Base-by-base conservation (phyloP, 2,888 invertebrate genomes). In the Lepidochitona cinerea region DNA sequence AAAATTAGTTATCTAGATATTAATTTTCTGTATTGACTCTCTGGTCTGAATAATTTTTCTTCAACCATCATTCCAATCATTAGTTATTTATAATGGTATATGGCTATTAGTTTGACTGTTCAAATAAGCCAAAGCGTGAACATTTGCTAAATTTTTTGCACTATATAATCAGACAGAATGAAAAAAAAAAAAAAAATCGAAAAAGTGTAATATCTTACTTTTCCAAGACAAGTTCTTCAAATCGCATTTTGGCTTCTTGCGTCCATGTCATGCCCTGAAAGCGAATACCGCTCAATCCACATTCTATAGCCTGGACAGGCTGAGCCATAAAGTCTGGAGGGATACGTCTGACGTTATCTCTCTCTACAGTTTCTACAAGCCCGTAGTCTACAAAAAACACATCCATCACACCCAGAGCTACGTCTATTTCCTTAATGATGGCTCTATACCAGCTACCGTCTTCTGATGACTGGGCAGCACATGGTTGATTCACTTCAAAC, bases 321-420 rank as follows among this genome's bases (percentile, higher is more conserved):
- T 87, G 71, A 6, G 73, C 59, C 33, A 80, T 52, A 73, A 89
- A 88, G 67, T 85, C 77, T 4, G 79, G 71, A n/a, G 79, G 79
- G 2, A 90, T 74, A n/a, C 74, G 77, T 49, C 86, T 81, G 26
- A 90, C 73, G 26, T 83, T 79, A 0, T 81, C 71, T 23, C 71
- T 71, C 5, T 79, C 59, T 14, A 88, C 83, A 6, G 59, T 68
- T 70, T 87, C 88, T 14, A 80, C 77, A 74, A 89, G 88, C 4
- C 90, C 90, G 81, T 88, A 87, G 73, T 90, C 90, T 7, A 90
- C 80, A 73, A 85, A 89, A 41, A 80, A 74, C n/a, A 89, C 85
- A 75, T 92, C 92, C 93, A 89, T 93, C 95, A 70, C 92, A 26
- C 37, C 37, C 66, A 23, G 12, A n/a, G 37, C 82, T 1, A 76